phyloP scores from a whole-genome alignment of 2,888 invertebrate genomes.

The Acleris cristana region DNA sequence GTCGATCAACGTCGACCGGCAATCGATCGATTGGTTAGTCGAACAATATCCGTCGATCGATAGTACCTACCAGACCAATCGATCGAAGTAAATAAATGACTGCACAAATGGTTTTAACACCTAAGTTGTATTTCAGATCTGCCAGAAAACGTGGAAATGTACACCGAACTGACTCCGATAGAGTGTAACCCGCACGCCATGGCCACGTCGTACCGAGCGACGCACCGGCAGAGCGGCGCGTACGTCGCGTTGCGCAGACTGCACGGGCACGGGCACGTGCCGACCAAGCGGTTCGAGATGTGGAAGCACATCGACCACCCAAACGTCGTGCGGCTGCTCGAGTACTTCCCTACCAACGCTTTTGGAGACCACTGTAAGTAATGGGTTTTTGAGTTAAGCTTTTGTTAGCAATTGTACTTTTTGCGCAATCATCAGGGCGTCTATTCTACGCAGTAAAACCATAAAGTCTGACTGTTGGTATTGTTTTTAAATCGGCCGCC shows the following conservation, averaged over 20 bases:
- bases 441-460: too few species aligned
- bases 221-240: slow-evolving; percentile 92
- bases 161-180: slow-evolving; percentile 93
- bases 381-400: too few species aligned
- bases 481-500: too few species aligned
- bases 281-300: slow-evolving; percentile 95
- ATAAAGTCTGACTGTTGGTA: too few species aligned
- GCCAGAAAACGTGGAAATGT: slow-evolving; percentile 95
- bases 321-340: slow-evolving; percentile 95
- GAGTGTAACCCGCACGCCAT: slow-evolving; percentile 89
- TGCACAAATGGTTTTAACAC: too few species aligned
- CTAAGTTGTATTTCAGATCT: slow-evolving; percentile 82
- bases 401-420: too few species aligned
- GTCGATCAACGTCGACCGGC: too few species aligned
- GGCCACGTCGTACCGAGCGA: slow-evolving; percentile 95
- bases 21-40: too few species aligned
- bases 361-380: slow-evolving; percentile 97
- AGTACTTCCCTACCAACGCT: slow-evolving; percentile 97
- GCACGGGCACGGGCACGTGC: slow-evolving; percentile 91
- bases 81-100: too few species aligned
- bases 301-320: slow-evolving; percentile 98
- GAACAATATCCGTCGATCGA: too few species aligned
- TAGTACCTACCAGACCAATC: too few species aligned
- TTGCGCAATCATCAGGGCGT: background rate
- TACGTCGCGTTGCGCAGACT: slow-evolving; percentile 94